Percentiles rank a stretch among this genome's conserved stretches.
Conservation (phyloP, 2,113 vertebrate species). For the Nestor notabilis region DNA sequence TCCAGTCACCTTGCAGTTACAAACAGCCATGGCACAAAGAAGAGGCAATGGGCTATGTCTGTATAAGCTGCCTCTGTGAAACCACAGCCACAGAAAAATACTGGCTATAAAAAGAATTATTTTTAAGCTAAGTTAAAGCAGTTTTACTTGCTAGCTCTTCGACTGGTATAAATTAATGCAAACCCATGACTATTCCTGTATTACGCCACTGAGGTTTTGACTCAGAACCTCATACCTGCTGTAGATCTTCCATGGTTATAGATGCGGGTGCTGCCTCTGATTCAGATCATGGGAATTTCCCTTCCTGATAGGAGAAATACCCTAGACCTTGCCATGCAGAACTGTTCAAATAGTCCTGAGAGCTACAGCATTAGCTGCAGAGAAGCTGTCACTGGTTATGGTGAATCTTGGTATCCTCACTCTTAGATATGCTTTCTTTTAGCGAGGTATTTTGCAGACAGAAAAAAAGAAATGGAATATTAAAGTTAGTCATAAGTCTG, state of each 20-base stretch:
- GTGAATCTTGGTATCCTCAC: neutral
- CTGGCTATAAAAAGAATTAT: neutral
- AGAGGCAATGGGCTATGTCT: neutral
- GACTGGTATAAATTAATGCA: neutral
- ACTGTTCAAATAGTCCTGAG: neutral
- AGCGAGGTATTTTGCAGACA: neutral
- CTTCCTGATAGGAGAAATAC: neutral
- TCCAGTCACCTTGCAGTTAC: neutral
- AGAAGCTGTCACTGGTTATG: neutral
- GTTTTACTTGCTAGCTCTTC: neutral
- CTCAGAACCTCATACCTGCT: neutral
- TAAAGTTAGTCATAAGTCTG: neutral
- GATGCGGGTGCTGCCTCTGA: neutral
- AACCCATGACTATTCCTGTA: rapidly evolving
- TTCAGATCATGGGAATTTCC: neutral
- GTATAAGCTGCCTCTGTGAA: neutral
- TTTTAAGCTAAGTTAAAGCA: neutral
- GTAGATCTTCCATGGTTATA: neutral
- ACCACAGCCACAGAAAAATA: neutral
- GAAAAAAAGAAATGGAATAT: neutral
- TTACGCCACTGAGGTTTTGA: neutral
- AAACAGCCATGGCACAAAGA: neutral
- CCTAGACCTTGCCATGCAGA: neutral
- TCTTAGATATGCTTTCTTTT: neutral
- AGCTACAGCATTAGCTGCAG: neutral